Conservation (phyloP, 64 coral and sea anemone species). For the Montipora sp. region DNA sequence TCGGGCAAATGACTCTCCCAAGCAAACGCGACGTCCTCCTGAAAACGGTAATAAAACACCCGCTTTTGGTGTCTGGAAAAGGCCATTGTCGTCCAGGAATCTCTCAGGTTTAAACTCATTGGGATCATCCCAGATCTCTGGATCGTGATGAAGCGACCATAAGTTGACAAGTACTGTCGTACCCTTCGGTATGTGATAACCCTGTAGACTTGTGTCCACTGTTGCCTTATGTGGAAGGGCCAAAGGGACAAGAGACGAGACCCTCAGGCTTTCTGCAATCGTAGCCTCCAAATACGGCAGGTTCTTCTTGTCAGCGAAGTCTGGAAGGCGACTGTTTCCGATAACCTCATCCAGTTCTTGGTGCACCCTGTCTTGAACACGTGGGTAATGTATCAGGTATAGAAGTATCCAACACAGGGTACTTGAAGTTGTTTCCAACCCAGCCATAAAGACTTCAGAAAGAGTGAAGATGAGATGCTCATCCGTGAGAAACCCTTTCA, state of each 20-base stretch:
- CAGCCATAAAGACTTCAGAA: constrained; percentile 43
- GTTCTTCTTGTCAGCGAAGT: constrained; percentile 24
- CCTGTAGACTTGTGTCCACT: constrained; percentile 26
- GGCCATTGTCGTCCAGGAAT: constrained; percentile 56
- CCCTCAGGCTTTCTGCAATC: constrained; percentile 48
- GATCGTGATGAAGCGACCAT: constrained; percentile 64
- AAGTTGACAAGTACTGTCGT: constrained; percentile 63
- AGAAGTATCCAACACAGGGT: constrained; percentile 46
- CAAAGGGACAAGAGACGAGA: not conserved
- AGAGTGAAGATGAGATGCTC: constrained; percentile 62
- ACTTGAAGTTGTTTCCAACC: constrained; percentile 41
- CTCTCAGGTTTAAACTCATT: constrained; percentile 39
- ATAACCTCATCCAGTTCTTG: constrained; percentile 67
- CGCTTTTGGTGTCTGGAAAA: constrained; percentile 27
- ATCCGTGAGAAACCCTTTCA: constrained; percentile 33
- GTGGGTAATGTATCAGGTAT: not conserved
- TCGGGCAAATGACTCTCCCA: constrained; percentile 56
- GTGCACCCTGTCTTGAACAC: constrained; percentile 47
- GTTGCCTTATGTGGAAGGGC: constrained; percentile 52
- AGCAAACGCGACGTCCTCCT: constrained; percentile 46
- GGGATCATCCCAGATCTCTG: constrained; percentile 53
- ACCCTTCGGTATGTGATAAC: constrained; percentile 55
- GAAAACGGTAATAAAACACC: constrained; percentile 54
- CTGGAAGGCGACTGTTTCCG: constrained; percentile 44
- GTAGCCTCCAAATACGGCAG: constrained; percentile 61